Percentiles rank a stretch among this genome's conserved stretches.
phyloP scores from a whole-genome alignment of 30 jellyfish, hydroid and myxozoan genomes.

The Nemopilema nomurai region DNA sequence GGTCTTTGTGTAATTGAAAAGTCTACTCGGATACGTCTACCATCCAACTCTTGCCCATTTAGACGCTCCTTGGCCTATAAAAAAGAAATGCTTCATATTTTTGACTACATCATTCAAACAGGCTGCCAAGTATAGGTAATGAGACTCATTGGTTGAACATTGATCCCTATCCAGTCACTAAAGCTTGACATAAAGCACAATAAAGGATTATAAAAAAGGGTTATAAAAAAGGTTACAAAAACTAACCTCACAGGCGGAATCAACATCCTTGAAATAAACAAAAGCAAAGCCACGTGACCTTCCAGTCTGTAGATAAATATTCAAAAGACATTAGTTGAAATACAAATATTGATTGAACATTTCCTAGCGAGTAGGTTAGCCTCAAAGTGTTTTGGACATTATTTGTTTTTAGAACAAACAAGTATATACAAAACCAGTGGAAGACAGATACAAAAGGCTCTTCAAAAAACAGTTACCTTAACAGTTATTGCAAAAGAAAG shows the following conservation, averaged over 20 bases:
- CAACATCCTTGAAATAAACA: conserved; percentile 77
- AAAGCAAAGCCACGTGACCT: conserved; percentile 99
- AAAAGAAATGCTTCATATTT: background rate
- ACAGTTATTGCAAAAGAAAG: too few species aligned
- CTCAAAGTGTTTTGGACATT: too few species aligned
- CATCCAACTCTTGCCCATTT: conserved; percentile 99
- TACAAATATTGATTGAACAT: too few species aligned
- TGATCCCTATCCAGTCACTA: background rate
- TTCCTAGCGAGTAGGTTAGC: too few species aligned
- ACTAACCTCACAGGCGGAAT: conserved; percentile 93
- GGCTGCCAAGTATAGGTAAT: too few species aligned
- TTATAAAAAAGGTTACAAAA: background rate
- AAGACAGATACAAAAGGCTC: background rate
- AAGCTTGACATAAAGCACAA: background rate
- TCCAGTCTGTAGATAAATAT: conserved; percentile 98
- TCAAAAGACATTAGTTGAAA: too few species aligned
- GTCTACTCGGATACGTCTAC: conserved; percentile 99
- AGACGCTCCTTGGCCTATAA: conserved; percentile 93
- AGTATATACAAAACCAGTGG: background rate
- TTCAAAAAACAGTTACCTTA: too few species aligned
- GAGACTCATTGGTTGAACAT: too few species aligned
- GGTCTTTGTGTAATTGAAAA: conserved; percentile 99
- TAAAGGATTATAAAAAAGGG: background rate
- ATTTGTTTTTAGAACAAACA: too few species aligned
- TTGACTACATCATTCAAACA: background rate